Evolutionary conservation across 2,888 invertebrate species (phyloP), one percentile per base, ranked within the genome.

Genomic region (Sinotaia quadrata): DNA sequence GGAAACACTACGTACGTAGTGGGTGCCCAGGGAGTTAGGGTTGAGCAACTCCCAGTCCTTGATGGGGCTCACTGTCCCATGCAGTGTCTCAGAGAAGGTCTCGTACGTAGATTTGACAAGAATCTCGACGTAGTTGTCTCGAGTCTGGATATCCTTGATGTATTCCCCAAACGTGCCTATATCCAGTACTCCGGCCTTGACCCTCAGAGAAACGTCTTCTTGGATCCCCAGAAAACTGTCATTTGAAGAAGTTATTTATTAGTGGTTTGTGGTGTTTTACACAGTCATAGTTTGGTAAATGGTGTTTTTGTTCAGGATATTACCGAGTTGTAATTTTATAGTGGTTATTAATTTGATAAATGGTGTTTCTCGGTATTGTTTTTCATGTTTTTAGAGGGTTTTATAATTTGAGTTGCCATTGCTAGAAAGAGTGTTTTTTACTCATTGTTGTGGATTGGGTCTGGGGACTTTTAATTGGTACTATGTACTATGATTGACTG

Each of bases 41-140:
- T 63, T 51, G 34, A 63, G 58, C 29, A 62, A 57, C 36, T 69
- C 68, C 68, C 68, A 69, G 68, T 63, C 68, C 27, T 49, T 47
- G 58, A 63, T 49, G 47, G 68, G 68, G 24, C 63, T 34, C 4
- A 44, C 57, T 21, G 68, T 58, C 1, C 68, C 68, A 47, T 69
- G 68, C 27, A 69, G 51, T 5, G 68, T 69, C 41, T 69, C 63
- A 4, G 63, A 49, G 51, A 63, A 51, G 3, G 68, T 69, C 58
- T 69, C 57, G 33, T 69, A 69, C 57, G 33, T 51, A 15, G 69
- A 65, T 34, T 65, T 69, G 59, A 69, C 69, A 27, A 69, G 59
- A 29, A 69, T 65, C 54, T 69, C 69, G 41, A 69, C 54, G 52
- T 69, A 69, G 60, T 69, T 65, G 27, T 69, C 69, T 29, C 69